Percentiles rank a stretch among this genome's conserved stretches.
These are phyloP conservation scores for Corythaeola cristata DNA, from an alignment of 2,113 vertebrate genomes.

Conservation along the genomic window DNA sequence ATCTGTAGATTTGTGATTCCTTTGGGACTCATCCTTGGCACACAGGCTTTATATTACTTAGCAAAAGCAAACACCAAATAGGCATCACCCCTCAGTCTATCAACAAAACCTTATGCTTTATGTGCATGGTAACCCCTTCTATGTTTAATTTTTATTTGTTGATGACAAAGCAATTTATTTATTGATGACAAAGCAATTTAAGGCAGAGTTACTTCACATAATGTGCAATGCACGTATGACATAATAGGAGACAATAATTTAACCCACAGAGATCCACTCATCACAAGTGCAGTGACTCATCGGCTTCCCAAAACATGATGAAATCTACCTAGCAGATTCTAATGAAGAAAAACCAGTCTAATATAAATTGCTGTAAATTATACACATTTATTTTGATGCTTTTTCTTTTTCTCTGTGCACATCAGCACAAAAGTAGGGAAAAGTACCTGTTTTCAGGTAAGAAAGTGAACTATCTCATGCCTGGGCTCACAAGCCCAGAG, in stretches of 20 bases:
- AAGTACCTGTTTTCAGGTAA: neutral
- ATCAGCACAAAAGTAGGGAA: neutral
- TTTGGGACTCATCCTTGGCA: neutral
- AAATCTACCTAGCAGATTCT: neutral
- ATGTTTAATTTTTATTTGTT: neutral
- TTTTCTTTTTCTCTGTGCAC: neutral
- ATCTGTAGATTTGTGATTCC: neutral
- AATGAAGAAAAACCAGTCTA: neutral
- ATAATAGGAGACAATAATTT: neutral
- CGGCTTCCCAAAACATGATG: neutral
- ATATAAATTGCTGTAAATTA: neutral
- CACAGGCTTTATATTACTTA: neutral
- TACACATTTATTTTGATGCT: neutral
- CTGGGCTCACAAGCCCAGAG: neutral
- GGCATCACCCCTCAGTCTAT: neutral
- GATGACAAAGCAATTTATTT: neutral
- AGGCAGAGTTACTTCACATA: neutral
- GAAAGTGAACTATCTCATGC: neutral
- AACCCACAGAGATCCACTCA: neutral
- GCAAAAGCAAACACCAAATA: neutral
- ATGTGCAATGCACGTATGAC: neutral
- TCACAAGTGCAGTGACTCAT: neutral
- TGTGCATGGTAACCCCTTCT: neutral
- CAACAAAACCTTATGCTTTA: neutral
- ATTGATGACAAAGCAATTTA: neutral